Base-by-base conservation (phyloP, 1,140 invertebrate genomes). In the Diabrotica virgifera region DNA sequence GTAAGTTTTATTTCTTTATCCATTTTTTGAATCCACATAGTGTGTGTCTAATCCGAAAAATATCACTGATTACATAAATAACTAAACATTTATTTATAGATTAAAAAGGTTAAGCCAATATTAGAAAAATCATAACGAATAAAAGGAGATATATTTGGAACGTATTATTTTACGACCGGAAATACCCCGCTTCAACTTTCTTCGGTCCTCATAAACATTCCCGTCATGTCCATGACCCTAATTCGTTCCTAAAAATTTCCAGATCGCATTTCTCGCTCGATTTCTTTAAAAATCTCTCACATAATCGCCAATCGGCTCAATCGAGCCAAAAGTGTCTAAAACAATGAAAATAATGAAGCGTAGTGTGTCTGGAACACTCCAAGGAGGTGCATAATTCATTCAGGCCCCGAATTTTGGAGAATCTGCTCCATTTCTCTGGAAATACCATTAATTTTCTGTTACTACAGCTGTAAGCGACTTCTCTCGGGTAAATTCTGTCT, bases 121-220 rank as follows among this genome's bases (percentile, higher is more conserved):
- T 24, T 24, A 24, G 24, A 24, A 24, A 24, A 24, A 24, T 24
- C 24, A 24, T 24, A 24, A 24, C 24, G 24, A 24, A 24, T 24
- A 24, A 24, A 24, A 24, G 24, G 24, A 24, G n/a, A n/a, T n/a
- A n/a, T 24, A 24, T 24, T 24, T 24, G 24, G 24, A 24, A 24
- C 24, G 24, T 24, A 24, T 24, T 24, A 24, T 24, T 24, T 24
- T 24, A 24, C 24, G 24, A 24, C 24, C 24, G 24, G 24, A 24
- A 24, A 24, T 24, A 24, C 1, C 24, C 24, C 24, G 24, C 24
- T 24, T 4, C 1, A 24, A 24, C 24, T 24, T 24, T 24, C 24
- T 24, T 24, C 59, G 11, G 35, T 57, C 59, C 61, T 60, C 55
- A 51, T 40, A 59, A 61, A 65, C 55, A 65, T 65, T 54, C 13